phyloP scores from a whole-genome alignment of 2,797 vertebrate genomes.

The Myotis pilosus region DNA sequence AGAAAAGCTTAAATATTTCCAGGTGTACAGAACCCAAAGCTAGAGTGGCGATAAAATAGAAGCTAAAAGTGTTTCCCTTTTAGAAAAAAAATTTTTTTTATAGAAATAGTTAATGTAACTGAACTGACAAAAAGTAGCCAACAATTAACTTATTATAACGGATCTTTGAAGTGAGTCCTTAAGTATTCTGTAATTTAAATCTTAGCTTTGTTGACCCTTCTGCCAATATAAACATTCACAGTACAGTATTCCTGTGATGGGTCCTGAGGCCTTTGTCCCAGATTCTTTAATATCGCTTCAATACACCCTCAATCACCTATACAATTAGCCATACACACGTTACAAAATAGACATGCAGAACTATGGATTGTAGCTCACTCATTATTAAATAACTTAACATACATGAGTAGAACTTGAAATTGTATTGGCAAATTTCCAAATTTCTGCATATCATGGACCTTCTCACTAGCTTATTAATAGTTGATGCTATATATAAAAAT shows the following conservation, averaged over 20 bases:
- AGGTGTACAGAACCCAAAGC: neutral
- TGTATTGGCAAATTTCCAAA: neutral
- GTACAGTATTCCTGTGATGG: neutral
- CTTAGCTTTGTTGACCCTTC: neutral
- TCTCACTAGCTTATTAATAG: neutral
- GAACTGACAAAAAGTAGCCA: neutral
- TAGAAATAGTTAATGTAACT: neutral
- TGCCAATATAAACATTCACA: neutral
- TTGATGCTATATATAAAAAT: neutral
- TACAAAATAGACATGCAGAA: neutral
- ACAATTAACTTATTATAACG: neutral
- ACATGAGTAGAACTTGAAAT: neutral
- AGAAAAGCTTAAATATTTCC: conserved; percentile 13
- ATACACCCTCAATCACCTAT: neutral
- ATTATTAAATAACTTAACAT: neutral
- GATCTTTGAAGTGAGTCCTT: neutral
- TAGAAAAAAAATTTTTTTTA: neutral
- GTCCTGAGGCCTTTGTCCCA: neutral
- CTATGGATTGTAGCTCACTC: neutral
- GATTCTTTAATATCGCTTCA: neutral
- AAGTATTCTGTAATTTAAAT: neutral
- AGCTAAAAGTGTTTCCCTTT: neutral
- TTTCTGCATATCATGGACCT: neutral
- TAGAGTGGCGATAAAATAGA: neutral
- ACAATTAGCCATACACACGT: neutral